Evolutionary conservation across 2,113 vertebrate genomes (phyloP).

Genomic region (Dasypus novemcinctus): DNA sequence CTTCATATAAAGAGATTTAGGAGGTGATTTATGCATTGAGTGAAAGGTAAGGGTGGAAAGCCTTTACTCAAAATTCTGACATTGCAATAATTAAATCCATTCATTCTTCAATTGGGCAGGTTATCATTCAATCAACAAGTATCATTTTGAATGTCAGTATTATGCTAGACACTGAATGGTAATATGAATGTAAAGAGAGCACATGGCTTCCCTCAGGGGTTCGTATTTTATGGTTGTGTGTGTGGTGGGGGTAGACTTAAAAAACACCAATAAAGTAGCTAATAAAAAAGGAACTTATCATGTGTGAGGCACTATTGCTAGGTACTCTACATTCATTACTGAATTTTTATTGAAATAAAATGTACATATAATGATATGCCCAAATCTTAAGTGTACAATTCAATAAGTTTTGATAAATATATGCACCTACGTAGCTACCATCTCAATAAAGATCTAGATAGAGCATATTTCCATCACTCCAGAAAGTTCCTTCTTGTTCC

Average conservation of each 20-base stretch:
- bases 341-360: neutral
- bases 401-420: neutral
- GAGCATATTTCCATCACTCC: neutral
- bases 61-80: neutral
- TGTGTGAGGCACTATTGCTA: neutral
- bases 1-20: neutral
- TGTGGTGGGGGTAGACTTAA: neutral
- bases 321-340: neutral
- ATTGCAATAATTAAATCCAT: neutral
- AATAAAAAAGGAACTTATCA: neutral
- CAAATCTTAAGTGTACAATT: neutral
- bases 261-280: neutral
- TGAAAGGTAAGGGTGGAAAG: neutral
- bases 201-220: too few relatives aligned
- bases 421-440: neutral
- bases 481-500: neutral
- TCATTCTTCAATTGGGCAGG: neutral
- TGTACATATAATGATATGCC: neutral
- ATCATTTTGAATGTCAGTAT: neutral
- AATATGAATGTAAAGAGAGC: neutral
- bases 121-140: neutral
- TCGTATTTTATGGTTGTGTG: neutral
- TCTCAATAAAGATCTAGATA: neutral
- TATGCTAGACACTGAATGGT: neutral
- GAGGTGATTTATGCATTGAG: too few relatives aligned